These are phyloP conservation scores for Pterophyllum scalare DNA, from an alignment of 2,113 vertebrate genomes.

Conservation along the genomic window DNA sequence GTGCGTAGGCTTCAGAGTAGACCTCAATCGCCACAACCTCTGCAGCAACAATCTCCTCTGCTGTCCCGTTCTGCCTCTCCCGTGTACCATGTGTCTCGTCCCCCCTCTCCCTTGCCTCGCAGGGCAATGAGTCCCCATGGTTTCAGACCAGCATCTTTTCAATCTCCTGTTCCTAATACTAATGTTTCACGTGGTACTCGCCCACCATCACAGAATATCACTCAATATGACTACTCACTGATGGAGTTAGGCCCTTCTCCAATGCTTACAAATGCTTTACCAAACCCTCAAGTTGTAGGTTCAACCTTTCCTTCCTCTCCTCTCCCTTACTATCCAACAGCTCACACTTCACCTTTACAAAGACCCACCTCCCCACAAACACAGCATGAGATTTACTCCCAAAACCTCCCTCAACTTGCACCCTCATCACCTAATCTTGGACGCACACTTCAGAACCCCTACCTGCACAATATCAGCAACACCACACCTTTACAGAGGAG, in stretches of 20 bases:
- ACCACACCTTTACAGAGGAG: conserved; percentile 63
- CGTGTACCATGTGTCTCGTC: conserved; percentile 64
- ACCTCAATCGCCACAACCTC: conserved; percentile 57
- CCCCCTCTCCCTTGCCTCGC: conserved; percentile 55
- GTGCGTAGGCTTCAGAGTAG: conserved; percentile 71
- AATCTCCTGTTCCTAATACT: conserved; percentile 23
- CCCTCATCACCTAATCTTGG: conserved; percentile 59
- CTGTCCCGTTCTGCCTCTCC: conserved; percentile 58
- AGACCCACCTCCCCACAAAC: conserved; percentile 37
- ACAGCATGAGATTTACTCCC: conserved; percentile 31
- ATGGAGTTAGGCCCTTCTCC: conserved; percentile 67
- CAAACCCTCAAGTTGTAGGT: conserved; percentile 59
- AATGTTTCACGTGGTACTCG: conserved; percentile 31
- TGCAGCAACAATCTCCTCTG: conserved; percentile 36
- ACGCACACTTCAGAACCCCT: conserved; percentile 62
- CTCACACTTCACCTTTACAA: conserved; percentile 41
- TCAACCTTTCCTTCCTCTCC: conserved; percentile 47
- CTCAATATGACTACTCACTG: conserved; percentile 67
- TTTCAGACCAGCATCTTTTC: conserved; percentile 44
- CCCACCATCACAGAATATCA: conserved; percentile 53
- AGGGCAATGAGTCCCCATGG: conserved; percentile 64
- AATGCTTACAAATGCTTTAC: conserved; percentile 74
- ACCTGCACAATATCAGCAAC: conserved; percentile 67
- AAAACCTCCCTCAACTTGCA: conserved; percentile 39
- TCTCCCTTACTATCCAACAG: conserved; percentile 35